These are phyloP conservation scores for Hyperoplus immaculatus DNA, from an alignment of 2,797 vertebrate species.

Conservation along the genomic window DNA sequence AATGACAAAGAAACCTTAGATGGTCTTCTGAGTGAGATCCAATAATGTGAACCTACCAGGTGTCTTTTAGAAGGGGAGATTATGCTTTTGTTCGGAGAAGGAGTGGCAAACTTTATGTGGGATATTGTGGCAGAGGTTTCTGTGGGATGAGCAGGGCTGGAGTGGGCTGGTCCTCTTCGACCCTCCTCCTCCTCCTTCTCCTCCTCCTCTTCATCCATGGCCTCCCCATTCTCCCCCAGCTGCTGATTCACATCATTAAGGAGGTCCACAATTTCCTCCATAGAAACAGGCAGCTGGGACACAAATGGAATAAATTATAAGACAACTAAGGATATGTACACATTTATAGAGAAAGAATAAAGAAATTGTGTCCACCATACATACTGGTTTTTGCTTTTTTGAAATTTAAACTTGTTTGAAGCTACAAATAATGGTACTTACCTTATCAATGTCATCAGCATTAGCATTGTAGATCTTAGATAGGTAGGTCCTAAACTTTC, in stretches of 20 bases:
- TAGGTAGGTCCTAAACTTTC: slow-evolving; percentile 90
- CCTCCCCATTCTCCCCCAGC: slow-evolving; percentile 88
- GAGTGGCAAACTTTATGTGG: slow-evolving; percentile 90
- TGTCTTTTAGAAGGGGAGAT: slow-evolving; percentile 92
- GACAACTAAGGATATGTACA: not conserved
- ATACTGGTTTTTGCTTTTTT: not conserved
- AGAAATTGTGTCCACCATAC: not conserved
- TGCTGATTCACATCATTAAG: slow-evolving; percentile 93
- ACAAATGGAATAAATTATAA: slow-evolving; percentile 38
- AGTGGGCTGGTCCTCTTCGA: slow-evolving; percentile 67
- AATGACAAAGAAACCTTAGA: not conserved
- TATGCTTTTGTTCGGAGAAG: slow-evolving; percentile 90
- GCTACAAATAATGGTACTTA: slow-evolving; percentile 59
- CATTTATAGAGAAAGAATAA: not conserved
- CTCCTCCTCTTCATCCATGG: slow-evolving; percentile 77
- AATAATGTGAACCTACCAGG: slow-evolving; percentile 82
- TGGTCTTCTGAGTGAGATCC: not conserved
- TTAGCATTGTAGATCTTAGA: slow-evolving; percentile 90
- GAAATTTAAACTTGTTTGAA: not conserved
- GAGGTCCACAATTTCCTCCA: slow-evolving; percentile 93
- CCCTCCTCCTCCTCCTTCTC: slow-evolving; percentile 63
- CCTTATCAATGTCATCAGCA: slow-evolving; percentile 88
- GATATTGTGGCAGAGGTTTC: slow-evolving; percentile 79
- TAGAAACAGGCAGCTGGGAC: slow-evolving; percentile 89
- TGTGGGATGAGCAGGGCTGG: slow-evolving; percentile 85